Evolutionary conservation across 2,113 vertebrate species (phyloP).

Genomic region (Gavia stellata): DNA sequence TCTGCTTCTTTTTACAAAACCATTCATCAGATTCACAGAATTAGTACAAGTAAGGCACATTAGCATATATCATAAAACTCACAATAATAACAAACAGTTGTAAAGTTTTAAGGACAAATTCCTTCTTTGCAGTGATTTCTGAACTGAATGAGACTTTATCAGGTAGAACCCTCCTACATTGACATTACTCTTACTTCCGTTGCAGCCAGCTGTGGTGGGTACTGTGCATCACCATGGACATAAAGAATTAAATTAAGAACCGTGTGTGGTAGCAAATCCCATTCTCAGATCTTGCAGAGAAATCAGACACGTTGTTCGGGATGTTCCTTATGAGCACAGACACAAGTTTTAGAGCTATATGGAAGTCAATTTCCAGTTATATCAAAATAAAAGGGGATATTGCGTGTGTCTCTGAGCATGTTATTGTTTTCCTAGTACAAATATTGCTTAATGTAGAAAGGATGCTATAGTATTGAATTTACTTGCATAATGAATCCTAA

Average conservation of each 20-base stretch:
- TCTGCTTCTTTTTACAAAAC: conserved; percentile 74
- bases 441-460: conserved; percentile 71
- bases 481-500: conserved; percentile 69
- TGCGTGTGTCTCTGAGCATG: conserved; percentile 57
- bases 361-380: conserved; percentile 61
- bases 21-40: conserved; percentile 72
- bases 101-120: conserved; percentile 54
- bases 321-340: neutral
- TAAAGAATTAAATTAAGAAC: conserved; percentile 24
- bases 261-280: neutral
- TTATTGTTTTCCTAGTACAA: conserved; percentile 55
- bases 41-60: conserved; percentile 78
- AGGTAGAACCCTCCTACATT: neutral
- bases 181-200: neutral
- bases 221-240: neutral
- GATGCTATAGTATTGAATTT: conserved; percentile 52
- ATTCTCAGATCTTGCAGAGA: neutral
- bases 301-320: neutral
- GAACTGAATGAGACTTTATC: neutral
- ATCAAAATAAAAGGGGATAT: conserved; percentile 60
- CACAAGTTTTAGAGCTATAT: neutral
- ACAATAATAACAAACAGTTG: conserved; percentile 63
- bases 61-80: conserved; percentile 74
- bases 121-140: conserved; percentile 40
- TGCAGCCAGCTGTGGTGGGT: neutral